Evolutionary conservation across 2,888 invertebrate genomes (phyloP), one percentile per base, ranked within the genome.

Genomic region (Pogonocherus hispidulus): DNA sequence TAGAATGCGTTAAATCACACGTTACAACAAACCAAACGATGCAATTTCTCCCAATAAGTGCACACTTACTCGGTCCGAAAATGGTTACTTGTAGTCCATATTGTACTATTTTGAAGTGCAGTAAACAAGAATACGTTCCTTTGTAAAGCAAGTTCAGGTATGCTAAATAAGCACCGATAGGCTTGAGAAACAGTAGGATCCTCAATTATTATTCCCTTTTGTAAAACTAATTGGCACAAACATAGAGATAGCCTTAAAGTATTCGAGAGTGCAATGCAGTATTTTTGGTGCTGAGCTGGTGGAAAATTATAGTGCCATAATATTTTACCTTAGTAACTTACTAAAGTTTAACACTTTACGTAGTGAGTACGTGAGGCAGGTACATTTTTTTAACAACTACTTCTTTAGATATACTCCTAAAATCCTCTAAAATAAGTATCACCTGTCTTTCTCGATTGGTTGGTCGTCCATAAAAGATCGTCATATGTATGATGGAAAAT

Each of bases 21-120:
- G n/a, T 52, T 32, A 19, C 32, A 32, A 32, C 52, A 32, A 52
- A 11, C 9, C 18, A 52, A 18, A 16, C 32, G 52, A 22, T 19
- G 22, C 32, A 52, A 52, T 52, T 52, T 52, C 52, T 52, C 52
- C 52, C 52, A 52, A 52, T 52, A 52, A 3, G 52, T 52, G 18
- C 52, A 52, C 32, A 52, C 52, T 52, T 52, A 52, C 32, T 16
- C 1, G 18, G 16, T 52, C 52, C 52, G 32, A 32, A 52, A 52
- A 52, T 32, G 52, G 52, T 18, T 2, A 19, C 14, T 18, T 16
- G 52, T 9, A 52, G 41, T 32, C 19, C 52, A 32, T 52, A 52
- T 52, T 52, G 32, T 52, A 32, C 52, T 52, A 52, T 52, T 52
- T 52, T 32, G 52, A 35, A 27, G 19, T 18, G 32, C 19, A 52